Conservation (phyloP, 2,113 vertebrate genomes). For the Oncorhynchus masou region DNA sequence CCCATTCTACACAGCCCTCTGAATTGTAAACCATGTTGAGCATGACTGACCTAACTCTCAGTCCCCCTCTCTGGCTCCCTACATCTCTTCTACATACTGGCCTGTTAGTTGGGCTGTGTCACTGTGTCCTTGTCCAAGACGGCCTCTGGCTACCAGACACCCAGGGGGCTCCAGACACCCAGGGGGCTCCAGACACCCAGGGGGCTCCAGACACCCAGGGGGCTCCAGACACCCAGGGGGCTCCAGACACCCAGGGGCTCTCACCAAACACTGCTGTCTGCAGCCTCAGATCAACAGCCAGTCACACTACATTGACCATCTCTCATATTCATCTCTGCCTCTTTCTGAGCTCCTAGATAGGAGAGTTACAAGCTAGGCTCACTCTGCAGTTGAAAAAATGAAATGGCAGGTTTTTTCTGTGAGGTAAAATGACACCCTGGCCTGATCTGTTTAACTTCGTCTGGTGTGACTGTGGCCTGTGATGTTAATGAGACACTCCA, state of each 20-base stretch:
- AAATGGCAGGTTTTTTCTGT: too few species aligned
- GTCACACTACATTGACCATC: not conserved
- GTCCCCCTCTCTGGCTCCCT: not conserved
- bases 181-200: too few species aligned
- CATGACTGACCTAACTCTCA: slow-evolving; percentile 4
- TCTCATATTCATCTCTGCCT: not conserved
- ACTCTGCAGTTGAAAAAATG: not conserved
- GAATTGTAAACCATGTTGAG: slow-evolving; percentile 12
- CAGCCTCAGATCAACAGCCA: not conserved
- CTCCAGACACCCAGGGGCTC: not conserved
- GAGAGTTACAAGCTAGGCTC: not conserved
- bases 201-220: too few species aligned
- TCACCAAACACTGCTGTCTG: not conserved
- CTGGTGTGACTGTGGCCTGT: not conserved
- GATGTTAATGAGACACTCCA: not conserved
- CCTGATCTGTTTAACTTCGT: not conserved
- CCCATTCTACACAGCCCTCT: not conserved
- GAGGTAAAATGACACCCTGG: not conserved
- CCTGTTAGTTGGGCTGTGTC: slow-evolving; percentile 32
- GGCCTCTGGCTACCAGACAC: slow-evolving; percentile 16
- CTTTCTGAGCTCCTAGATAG: not conserved
- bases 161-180: not conserved
- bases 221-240: too few species aligned
- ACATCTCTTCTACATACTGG: slow-evolving; percentile 1
- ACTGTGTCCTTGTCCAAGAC: slow-evolving; percentile 21